Evolutionary conservation across 2,888 invertebrate species (phyloP).

Genomic region (Chloroclysta siterata): DNA sequence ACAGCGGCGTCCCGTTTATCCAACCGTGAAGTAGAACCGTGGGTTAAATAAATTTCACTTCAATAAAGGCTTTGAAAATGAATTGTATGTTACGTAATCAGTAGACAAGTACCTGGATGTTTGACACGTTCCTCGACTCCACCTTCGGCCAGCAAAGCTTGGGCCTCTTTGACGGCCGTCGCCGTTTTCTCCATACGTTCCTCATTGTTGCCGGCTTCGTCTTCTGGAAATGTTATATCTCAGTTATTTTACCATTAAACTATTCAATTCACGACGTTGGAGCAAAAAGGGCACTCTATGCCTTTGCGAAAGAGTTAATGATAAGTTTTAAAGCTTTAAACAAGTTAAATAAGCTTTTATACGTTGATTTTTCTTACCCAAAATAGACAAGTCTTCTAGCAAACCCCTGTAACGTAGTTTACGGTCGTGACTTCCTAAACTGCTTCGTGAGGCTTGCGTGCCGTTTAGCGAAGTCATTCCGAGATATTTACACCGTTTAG

Average conservation of each 20-base stretch:
- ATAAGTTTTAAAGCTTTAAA: too few relatives aligned
- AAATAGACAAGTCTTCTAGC: conserved; percentile 58
- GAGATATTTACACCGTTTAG: neutral
- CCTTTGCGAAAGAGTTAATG: too few relatives aligned
- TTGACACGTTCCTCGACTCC: conserved; percentile 64
- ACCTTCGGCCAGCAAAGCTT: conserved; percentile 59
- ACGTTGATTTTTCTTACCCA: conserved; percentile 55
- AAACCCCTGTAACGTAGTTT: conserved; percentile 62
- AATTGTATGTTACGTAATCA: too few relatives aligned
- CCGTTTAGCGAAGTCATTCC: conserved; percentile 38
- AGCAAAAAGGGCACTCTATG: too few relatives aligned
- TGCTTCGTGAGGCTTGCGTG: conserved; percentile 43
- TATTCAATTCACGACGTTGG: too few relatives aligned
- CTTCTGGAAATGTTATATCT: conserved; percentile 53
- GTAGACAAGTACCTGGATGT: conserved; percentile 48
- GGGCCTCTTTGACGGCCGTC: conserved; percentile 59
- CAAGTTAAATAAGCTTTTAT: too few relatives aligned
- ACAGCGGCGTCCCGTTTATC: conserved; percentile 71
- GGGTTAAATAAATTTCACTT: too few relatives aligned
- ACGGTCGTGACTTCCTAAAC: conserved; percentile 59
- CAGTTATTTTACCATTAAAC: neutral
- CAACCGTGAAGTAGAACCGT: conserved; percentile 81
- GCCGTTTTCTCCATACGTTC: conserved; percentile 65
- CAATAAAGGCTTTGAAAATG: too few relatives aligned
- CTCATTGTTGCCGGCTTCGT: conserved; percentile 56